These are phyloP conservation scores for Baryphthengus martii DNA, from an alignment of 2,113 vertebrate genomes.

Conservation along the genomic window DNA sequence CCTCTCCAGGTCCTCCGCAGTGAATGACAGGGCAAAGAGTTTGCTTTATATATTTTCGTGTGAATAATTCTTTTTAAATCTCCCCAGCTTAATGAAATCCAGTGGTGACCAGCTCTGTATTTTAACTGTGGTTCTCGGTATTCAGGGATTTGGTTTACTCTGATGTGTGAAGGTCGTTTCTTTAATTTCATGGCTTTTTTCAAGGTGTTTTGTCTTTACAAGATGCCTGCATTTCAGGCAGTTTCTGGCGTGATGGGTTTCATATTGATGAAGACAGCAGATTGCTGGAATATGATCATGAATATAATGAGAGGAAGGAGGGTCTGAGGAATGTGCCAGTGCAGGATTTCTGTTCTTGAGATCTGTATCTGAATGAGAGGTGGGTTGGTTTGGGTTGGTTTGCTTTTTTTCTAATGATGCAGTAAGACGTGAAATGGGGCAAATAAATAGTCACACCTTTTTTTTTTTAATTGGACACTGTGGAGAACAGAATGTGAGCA, in stretches of 20 bases:
- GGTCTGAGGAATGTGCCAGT: background rate
- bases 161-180: background rate
- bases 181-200: background rate
- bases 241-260: background rate
- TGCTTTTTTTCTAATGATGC: background rate
- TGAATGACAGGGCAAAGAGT: background rate
- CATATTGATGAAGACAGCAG: slow-evolving; percentile 25
- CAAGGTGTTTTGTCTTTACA: background rate
- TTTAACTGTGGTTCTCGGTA: background rate
- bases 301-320: background rate
- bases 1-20: background rate
- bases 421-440: background rate
- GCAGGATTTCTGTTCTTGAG: background rate
- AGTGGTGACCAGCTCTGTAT: background rate
- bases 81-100: background rate
- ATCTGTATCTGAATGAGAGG: background rate
- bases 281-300: background rate
- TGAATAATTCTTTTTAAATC: background rate
- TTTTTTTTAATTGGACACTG: background rate
- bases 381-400: background rate
- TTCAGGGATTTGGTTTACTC: background rate
- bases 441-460: background rate
- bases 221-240: background rate
- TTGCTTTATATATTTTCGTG: background rate
- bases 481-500: background rate